Base-by-base conservation (phyloP, 2,113 vertebrate species). In the Dicrurus megarhynchus region DNA sequence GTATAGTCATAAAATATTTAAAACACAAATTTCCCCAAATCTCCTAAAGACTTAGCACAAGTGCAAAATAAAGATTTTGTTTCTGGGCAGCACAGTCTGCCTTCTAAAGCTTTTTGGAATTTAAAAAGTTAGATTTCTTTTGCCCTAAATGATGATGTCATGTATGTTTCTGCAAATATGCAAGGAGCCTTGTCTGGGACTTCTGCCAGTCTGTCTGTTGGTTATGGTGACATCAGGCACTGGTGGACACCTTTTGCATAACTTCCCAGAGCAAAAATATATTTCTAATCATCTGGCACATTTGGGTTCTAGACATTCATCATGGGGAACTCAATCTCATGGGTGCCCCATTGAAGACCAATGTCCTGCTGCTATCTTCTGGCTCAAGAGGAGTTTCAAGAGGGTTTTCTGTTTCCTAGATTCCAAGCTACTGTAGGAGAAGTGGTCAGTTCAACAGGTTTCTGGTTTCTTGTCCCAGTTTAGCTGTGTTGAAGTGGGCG, bases 291-390 rank as follows among this genome's bases (percentile, higher is more conserved):
- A 61, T 19, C 50, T 74, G 46, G 23, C 27, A 26, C 16, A 7
- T 57, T 67, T 53, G 20, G 4, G 9, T 49, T 87, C 47, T 47
- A 59, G 73, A 33, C 10, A n/a, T 61, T 80, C 32, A 53, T 52
- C 18, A 19, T 21, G 21, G 24, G 16, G 6, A 44, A 14, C 21
- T 80, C 1, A 0, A 1, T 21, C 10, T 28, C 24, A 16, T 3
- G 4, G 4, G 10, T 76, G 1, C 4, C 6, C 22, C 1, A 1
- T 3, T 35, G 21, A 6, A 61, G 30, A 84, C 39, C 11, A 42
- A 74, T 0, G 1, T 37, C 6, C 27, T 44, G 23, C 47, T 47
- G 16, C 27, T 49, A 4, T 75, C 18, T 87, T 84, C 71, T 65
- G 56, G 16, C 50, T 76, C 49, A 71, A 26, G 42, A 80, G 39